Base-by-base conservation (phyloP, 2,888 invertebrate species). In the Drepana falcataria region DNA sequence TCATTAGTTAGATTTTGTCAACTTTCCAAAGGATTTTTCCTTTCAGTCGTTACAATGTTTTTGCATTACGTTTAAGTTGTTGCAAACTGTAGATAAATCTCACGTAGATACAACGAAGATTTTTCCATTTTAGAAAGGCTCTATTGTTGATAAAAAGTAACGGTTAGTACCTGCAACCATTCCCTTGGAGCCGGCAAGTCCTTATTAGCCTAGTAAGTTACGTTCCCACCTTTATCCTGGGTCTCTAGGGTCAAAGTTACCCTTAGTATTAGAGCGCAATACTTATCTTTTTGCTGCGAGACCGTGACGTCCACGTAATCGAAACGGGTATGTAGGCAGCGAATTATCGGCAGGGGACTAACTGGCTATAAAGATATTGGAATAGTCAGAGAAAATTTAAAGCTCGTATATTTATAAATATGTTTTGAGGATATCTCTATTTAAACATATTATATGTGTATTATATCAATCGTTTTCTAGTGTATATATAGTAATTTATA, bases 261-360 rank as follows among this genome's bases (percentile, higher is more conserved):
- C 74, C 73, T 73, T 69, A 51, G 73, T 75, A 82, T 85, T 83
- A 82, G 75, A 66, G 79, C 73, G 71, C 75, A 77, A 83, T 83
- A 85, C 83, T 81, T 82, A 81, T 85, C 77, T 81, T 83, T 83
- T 82, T 82, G 75, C 75, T 73, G 68, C 64, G 67, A 73, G 68
- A 66, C 75, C 71, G 66, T 79, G 83, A 83, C 80, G 77, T 77
- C 79, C 78, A 69, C 77, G 82, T 84, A 84, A 84, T 83, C 83
- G 84, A 84, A 85, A 83, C 69, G 73, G 76, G 75, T 77, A 77
- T 71, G 73, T 67, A 71, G 69, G 63, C 71, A 66, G 71, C 62
- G 74, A 83, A 86, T 79, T 77, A 76, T 67, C 71, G 73, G 60
- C 79, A 56, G 55, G 83, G 83, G 84, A 81, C 68, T 59, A 41